These are phyloP conservation scores for Leptopterna dolabrata DNA, from an alignment of 2,888 invertebrate species.

Conservation along the genomic window DNA sequence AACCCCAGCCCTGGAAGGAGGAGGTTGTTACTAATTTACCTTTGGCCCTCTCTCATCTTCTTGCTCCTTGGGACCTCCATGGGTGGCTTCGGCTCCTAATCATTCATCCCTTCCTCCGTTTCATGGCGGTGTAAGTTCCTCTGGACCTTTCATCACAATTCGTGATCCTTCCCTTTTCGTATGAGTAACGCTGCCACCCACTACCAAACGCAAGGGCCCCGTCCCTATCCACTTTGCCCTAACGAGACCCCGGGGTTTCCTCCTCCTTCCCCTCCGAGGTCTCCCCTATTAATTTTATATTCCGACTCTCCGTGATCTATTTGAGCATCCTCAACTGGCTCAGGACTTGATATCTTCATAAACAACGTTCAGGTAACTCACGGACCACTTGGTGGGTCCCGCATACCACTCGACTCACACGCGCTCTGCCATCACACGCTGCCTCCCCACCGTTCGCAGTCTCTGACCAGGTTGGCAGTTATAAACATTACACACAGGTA, in stretches of 20 bases:
- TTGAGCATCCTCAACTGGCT: slow-evolving; percentile 45
- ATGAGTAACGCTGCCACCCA: slow-evolving; percentile 42
- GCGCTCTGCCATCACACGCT: background rate
- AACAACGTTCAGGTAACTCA: slow-evolving; percentile 52
- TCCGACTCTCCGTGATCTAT: slow-evolving; percentile 45
- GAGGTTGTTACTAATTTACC: slow-evolving; percentile 44
- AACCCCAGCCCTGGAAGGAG: background rate
- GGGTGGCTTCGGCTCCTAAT: slow-evolving; percentile 52
- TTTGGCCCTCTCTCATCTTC: slow-evolving; percentile 47
- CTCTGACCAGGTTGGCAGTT: no score
- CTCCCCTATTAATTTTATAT: slow-evolving; percentile 34
- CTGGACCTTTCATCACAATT: slow-evolving; percentile 50
- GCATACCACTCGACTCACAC: slow-evolving; percentile 31
- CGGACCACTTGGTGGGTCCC: slow-evolving; percentile 27
- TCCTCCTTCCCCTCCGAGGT: background rate
- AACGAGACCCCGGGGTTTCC: slow-evolving; percentile 26
- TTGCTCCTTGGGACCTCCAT: slow-evolving; percentile 28
- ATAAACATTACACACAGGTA: no score
- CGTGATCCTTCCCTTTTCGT: slow-evolving; percentile 46
- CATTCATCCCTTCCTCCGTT: slow-evolving; percentile 42
- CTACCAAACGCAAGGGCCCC: background rate
- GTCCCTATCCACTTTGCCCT: slow-evolving; percentile 15
- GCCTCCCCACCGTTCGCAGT: background rate
- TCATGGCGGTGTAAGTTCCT: slow-evolving; percentile 14
- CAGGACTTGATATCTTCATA: slow-evolving; percentile 50